Conservation (phyloP, 2,113 vertebrate species). For the Cyprinodon tularosa region DNA sequence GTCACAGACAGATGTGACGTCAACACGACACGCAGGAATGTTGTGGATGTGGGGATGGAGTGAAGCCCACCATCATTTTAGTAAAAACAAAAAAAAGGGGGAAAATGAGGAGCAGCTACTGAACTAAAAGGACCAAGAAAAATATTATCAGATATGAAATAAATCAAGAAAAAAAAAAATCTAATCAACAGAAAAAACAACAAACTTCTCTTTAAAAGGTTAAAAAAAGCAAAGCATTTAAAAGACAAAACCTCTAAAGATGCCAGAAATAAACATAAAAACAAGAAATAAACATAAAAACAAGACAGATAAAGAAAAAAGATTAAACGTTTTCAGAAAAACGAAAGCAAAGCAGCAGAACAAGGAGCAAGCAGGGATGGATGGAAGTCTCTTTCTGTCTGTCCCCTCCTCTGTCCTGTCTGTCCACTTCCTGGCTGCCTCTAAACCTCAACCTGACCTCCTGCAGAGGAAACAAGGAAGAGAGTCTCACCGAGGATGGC, state of each 20-base stretch:
- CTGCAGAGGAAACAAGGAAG: constrained; percentile 58
- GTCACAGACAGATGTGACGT: constrained; percentile 78
- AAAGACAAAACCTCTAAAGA: not conserved
- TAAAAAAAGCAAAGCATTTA: not conserved
- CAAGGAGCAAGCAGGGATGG: constrained; percentile 81
- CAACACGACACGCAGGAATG: constrained; percentile 80
- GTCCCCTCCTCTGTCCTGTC: constrained; percentile 19
- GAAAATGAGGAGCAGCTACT: not conserved
- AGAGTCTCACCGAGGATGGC: constrained; percentile 97
- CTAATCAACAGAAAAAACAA: not conserved
- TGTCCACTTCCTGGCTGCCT: constrained; percentile 31
- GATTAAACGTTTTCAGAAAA: not conserved
- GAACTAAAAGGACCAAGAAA: not conserved
- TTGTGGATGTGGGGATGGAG: constrained; percentile 81
- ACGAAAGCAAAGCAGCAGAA: constrained; percentile 63
- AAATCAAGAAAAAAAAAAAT: not conserved
- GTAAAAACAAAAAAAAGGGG: constrained; percentile 9
- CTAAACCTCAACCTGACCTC: constrained; percentile 8
- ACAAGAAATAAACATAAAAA: not conserved
- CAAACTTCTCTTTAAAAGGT: not conserved
- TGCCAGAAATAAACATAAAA: not conserved
- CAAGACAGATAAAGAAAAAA: not conserved
- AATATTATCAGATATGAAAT: not conserved
- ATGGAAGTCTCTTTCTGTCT: constrained; percentile 68
- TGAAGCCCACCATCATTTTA: constrained; percentile 74